These are phyloP conservation scores for Mythimna pallens DNA, from an alignment of 2,888 invertebrate genomes.

Conservation along the genomic window DNA sequence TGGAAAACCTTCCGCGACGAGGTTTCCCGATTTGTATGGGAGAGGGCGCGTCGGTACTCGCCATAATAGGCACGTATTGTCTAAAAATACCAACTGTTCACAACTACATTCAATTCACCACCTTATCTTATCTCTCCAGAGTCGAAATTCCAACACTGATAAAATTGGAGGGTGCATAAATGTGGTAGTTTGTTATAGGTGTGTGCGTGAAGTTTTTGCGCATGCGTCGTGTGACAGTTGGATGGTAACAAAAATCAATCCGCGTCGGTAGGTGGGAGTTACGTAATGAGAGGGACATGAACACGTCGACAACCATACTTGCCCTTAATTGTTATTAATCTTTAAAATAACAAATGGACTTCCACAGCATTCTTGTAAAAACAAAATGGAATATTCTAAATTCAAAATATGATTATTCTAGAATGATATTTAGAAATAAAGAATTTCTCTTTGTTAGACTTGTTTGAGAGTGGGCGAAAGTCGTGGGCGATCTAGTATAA, in stretches of 20 bases:
- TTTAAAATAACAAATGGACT: constrained; percentile 60
- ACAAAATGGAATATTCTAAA: not conserved
- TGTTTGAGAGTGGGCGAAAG: constrained; percentile 40
- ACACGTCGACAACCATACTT: constrained; percentile 77
- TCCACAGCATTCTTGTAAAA: constrained; percentile 12
- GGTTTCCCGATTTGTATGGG: constrained; percentile 87
- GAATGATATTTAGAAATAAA: constrained; percentile 7
- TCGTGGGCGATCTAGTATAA: constrained; percentile 50
- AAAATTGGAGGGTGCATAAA: constrained; percentile 63
- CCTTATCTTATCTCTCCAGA: constrained; percentile 51
- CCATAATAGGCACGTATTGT: constrained; percentile 84
- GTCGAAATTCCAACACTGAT: constrained; percentile 59
- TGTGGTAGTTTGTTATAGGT: constrained; percentile 68
- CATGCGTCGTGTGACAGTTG: constrained; percentile 80
- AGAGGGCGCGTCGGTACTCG: constrained; percentile 87
- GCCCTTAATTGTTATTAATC: constrained; percentile 80
- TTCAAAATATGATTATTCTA: constrained; percentile 4
- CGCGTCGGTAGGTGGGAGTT: constrained; percentile 86
- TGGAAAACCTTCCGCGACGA: constrained; percentile 84
- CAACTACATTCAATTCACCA: constrained; percentile 38
- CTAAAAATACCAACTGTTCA: constrained; percentile 84
- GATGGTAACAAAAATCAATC: constrained; percentile 88
- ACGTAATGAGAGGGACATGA: constrained; percentile 85
- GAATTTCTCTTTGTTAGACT: constrained; percentile 35
- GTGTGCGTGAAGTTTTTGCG: constrained; percentile 82